phyloP scores from a whole-genome alignment of 2,113 vertebrate genomes.

The Poeciliopsis retropinna region DNA sequence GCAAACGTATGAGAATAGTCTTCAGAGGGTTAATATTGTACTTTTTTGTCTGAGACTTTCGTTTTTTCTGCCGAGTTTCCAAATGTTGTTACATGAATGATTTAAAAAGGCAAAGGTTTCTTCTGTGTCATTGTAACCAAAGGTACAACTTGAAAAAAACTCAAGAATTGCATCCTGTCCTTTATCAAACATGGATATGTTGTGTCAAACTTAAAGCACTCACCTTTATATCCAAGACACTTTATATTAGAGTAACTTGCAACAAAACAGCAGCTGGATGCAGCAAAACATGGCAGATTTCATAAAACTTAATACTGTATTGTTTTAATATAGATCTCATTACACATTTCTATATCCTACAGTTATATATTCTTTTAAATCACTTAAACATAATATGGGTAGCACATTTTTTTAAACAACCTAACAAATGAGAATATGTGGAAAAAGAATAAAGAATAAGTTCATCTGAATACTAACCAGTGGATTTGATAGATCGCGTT shows the following conservation, averaged over 20 bases:
- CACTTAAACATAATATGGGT: neutral
- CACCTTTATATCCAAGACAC: neutral
- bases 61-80: neutral
- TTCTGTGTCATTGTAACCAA: no score
- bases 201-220: neutral
- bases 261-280: neutral
- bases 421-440: constrained; percentile 30
- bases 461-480: constrained; percentile 58
- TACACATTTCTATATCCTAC: neutral
- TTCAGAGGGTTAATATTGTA: neutral
- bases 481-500: constrained; percentile 65
- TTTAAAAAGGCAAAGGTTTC: no score
- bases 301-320: no score
- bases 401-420: constrained; percentile 37
- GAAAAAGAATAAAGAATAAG: constrained; percentile 48
- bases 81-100: no score
- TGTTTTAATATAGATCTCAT: neutral
- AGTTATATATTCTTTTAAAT: neutral
- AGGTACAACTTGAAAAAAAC: no score
- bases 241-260: neutral
- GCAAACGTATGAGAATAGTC: no score
- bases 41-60: neutral
- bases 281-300: no score
- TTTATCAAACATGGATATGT: neutral
- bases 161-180: neutral